phyloP scores from a whole-genome alignment of 2,888 invertebrate species.

The Halictus ligatus region DNA sequence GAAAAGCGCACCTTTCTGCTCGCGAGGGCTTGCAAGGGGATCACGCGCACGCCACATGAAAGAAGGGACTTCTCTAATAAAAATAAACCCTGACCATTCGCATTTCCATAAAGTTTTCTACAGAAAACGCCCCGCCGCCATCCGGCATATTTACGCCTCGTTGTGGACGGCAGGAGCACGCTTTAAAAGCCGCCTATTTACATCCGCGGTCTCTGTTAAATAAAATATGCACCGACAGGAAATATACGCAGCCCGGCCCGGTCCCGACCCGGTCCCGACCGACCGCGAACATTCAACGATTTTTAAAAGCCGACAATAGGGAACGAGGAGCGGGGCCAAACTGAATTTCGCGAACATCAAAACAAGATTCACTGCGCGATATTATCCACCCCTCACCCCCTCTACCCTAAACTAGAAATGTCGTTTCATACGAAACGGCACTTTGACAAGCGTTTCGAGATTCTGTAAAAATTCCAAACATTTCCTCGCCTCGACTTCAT shows the following conservation, averaged over 20 bases:
- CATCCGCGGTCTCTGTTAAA: conserved; percentile 45
- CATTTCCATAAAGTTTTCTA: conserved; percentile 74
- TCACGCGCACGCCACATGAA: conserved; percentile 68
- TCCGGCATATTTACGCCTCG: conserved; percentile 51
- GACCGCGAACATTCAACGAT: conserved; percentile 74
- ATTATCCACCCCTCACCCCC: conserved; percentile 58
- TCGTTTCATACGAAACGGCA: conserved; percentile 30
- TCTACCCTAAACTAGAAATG: conserved; percentile 35
- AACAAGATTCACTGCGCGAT: conserved; percentile 64
- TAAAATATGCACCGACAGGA: conserved; percentile 49
- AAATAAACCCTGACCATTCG: conserved; percentile 73
- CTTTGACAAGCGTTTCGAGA: conserved; percentile 12
- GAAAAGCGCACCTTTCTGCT: conserved; percentile 62
- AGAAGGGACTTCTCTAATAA: conserved; percentile 74
- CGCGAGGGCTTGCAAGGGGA: conserved; percentile 46
- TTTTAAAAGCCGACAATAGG: conserved; percentile 52
- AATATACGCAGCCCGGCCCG: conserved; percentile 21
- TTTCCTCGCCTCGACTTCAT: conserved; percentile 1
- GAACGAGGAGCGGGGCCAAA: neutral
- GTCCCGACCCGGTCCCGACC: neutral
- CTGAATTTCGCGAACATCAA: conserved; percentile 67
- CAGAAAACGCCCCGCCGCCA: conserved; percentile 43
- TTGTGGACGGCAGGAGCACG: conserved; percentile 40
- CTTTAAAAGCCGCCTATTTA: conserved; percentile 68
- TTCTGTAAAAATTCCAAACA: conserved; percentile 15